phyloP scores from a whole-genome alignment of 92 coral and sea anemone genomes.

The Parazoanthus darwini region DNA sequence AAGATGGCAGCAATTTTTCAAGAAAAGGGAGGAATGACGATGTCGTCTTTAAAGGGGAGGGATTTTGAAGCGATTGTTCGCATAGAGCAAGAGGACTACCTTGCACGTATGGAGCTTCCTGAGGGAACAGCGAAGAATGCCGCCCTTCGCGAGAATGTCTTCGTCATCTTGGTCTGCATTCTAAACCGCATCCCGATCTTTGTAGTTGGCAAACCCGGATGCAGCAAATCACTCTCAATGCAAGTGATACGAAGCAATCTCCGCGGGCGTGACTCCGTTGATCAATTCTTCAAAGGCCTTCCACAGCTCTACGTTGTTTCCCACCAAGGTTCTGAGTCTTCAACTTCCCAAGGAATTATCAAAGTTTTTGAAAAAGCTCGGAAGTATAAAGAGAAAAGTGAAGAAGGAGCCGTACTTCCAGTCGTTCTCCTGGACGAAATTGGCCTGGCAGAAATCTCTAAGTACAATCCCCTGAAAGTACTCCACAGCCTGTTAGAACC shows the following conservation, averaged over 20 bases:
- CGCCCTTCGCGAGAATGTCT: constrained; percentile 96
- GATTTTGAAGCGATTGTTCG: constrained; percentile 82
- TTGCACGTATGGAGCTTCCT: constrained; percentile 95
- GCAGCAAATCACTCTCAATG: constrained; percentile 97
- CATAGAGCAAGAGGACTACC: constrained; percentile 92
- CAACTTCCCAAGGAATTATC: constrained; percentile 93
- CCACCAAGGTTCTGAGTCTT: constrained; percentile 96
- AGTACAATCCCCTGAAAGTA: constrained; percentile 96
- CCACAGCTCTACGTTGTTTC: constrained; percentile 96
- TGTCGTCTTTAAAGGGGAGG: constrained; percentile 16
- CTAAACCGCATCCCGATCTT: constrained; percentile 93
- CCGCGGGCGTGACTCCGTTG: constrained; percentile 89
- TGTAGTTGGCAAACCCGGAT: constrained; percentile 98
- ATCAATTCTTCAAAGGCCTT: constrained; percentile 73
- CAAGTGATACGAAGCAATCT: constrained; percentile 91
- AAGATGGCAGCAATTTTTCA: constrained; percentile 53
- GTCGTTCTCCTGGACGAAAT: constrained; percentile 97
- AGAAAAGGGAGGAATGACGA: constrained; percentile 24
- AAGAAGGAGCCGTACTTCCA: constrained; percentile 82
- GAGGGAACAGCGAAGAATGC: constrained; percentile 94
- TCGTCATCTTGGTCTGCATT: constrained; percentile 94
- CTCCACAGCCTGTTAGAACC: constrained; percentile 94
- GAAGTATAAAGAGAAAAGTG: constrained; percentile 76
- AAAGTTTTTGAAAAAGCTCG: constrained; percentile 97
- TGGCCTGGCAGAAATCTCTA: constrained; percentile 94